These are phyloP conservation scores for Marmota flaviventris DNA, from an alignment of 2,113 vertebrate species.

Conservation along the genomic window DNA sequence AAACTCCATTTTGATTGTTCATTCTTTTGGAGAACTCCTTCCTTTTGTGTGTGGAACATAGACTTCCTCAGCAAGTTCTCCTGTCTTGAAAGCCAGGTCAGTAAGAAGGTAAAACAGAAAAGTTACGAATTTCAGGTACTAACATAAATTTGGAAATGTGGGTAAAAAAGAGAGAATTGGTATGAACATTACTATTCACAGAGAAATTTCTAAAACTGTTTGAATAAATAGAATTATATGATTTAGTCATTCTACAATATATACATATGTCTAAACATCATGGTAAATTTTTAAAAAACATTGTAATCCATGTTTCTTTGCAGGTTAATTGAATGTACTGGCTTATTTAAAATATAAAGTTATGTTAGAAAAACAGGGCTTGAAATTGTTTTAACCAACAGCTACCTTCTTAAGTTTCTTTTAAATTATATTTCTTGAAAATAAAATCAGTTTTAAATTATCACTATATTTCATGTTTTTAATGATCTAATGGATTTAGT, in stretches of 20 bases:
- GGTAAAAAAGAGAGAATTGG: neutral
- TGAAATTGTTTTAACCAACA: conserved; percentile 2
- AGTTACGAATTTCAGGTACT: conserved; percentile 14
- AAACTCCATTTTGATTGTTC: neutral
- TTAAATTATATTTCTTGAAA: conserved; percentile 33
- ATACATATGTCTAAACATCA: neutral
- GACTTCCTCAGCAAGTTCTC: neutral
- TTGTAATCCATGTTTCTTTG: neutral
- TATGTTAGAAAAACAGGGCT: neutral
- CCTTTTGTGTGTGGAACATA: neutral
- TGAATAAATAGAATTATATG: neutral
- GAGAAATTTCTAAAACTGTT: neutral
- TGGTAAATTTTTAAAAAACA: neutral
- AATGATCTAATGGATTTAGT: conserved; percentile 52
- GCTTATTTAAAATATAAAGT: conserved; percentile 14
- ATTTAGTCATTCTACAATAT: neutral
- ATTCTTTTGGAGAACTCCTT: neutral
- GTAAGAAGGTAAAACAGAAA: neutral
- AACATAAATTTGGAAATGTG: conserved; percentile 6
- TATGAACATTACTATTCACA: neutral
- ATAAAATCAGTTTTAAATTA: conserved; percentile 39
- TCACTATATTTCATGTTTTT: conserved; percentile 28
- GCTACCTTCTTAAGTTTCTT: conserved; percentile 10
- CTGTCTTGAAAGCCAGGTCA: neutral
- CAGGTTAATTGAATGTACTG: neutral